Evolutionary conservation across 2,797 vertebrate species (phyloP).

Genomic region (Acrossocheilus wenchowensis): DNA sequence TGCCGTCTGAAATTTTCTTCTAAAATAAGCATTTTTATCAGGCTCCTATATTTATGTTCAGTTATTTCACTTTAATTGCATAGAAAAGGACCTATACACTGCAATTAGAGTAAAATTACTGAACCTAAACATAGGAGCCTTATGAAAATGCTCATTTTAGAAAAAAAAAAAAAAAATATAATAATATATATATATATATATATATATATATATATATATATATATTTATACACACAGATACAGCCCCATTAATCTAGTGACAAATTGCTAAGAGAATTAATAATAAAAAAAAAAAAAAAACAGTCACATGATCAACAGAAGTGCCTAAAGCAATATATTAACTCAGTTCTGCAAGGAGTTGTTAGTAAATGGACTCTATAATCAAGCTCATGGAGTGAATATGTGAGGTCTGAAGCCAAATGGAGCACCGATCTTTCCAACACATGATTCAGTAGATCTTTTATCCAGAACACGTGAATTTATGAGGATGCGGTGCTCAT

Average conservation of each 20-base stretch:
- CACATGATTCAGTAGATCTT: neutral
- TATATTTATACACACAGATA: too few species aligned
- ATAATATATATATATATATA: too few species aligned
- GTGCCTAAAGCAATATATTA: conserved; percentile 13
- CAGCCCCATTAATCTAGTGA: neutral
- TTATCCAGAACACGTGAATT: conserved; percentile 7
- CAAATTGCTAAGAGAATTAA: neutral
- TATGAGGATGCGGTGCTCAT: neutral
- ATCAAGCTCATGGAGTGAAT: neutral
- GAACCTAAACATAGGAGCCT: too few species aligned
- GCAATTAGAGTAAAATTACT: too few species aligned
- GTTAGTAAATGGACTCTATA: conserved; percentile 21
- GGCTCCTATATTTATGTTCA: too few species aligned
- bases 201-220: too few species aligned
- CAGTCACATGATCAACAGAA: conserved; percentile 5
- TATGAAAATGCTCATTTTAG: too few species aligned
- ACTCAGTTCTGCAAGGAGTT: neutral
- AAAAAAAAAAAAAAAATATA: too few species aligned
- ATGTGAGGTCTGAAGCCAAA: neutral
- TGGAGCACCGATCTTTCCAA: neutral
- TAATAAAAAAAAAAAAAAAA: neutral
- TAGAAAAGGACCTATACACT: too few species aligned
- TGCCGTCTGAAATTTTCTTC: too few species aligned
- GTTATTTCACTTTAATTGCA: too few species aligned
- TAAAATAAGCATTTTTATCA: too few species aligned